Percentiles rank a stretch among this genome's conserved stretches.
phyloP scores from a whole-genome alignment of 1,140 invertebrate species.

The Macrobrachium nipponense region DNA sequence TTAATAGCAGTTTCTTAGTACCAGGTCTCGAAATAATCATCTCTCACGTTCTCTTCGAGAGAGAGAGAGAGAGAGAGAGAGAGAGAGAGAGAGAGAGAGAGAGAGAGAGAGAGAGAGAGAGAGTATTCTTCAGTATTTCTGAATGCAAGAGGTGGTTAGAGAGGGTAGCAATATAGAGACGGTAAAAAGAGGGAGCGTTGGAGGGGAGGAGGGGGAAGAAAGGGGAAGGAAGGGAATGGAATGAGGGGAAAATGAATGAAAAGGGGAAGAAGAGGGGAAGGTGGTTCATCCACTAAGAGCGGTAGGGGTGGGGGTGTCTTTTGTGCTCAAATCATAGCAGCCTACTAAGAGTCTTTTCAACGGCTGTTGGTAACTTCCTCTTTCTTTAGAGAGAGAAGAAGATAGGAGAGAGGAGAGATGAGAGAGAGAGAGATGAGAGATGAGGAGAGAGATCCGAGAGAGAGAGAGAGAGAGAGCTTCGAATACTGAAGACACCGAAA shows the following conservation, averaged over 20 bases:
- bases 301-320: too few species aligned
- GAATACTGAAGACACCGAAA: neutral
- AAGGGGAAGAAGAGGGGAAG: neutral
- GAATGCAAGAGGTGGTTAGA: neutral
- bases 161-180: too few species aligned
- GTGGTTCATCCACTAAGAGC: too few species aligned
- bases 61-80: slow-evolving; percentile 10
- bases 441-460: slow-evolving; percentile 30
- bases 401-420: neutral
- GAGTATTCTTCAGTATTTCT: too few species aligned
- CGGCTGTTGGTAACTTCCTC: neutral
- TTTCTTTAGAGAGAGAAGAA: neutral
- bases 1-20: too few species aligned
- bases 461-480: slow-evolving; percentile 31
- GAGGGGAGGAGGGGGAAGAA: neutral
- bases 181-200: too few species aligned
- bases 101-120: slow-evolving; percentile 18
- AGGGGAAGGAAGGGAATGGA: neutral
- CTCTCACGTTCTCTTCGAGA: neutral
- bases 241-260: neutral
- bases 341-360: neutral
- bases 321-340: too few species aligned
- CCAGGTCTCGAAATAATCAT: too few species aligned
- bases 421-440: slow-evolving; percentile 1
- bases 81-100: slow-evolving; percentile 10